phyloP scores from a whole-genome alignment of 2,113 vertebrate species.

The Okapia johnstoni region DNA sequence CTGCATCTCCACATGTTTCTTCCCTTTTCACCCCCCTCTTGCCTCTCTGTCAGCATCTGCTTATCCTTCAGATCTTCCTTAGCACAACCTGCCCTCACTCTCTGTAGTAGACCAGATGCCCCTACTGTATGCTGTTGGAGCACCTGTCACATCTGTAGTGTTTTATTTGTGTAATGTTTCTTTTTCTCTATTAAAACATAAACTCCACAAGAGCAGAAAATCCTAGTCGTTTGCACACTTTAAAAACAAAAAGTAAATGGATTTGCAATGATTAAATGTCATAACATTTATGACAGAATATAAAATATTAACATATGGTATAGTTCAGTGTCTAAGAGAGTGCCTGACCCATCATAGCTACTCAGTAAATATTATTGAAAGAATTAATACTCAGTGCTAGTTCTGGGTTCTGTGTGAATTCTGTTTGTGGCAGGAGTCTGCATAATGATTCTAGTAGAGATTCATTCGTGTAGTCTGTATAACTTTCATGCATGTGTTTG shows the following conservation, averaged over 20 bases:
- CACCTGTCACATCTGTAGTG: not conserved
- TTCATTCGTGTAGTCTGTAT: not conserved
- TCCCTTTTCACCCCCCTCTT: not conserved
- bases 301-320: not conserved
- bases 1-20: not conserved
- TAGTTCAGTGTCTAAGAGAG: not conserved
- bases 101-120: not conserved
- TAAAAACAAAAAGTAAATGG: not conserved
- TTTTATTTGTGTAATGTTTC: not conserved
- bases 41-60: not conserved
- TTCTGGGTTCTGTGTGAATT: not conserved
- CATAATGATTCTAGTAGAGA: not conserved
- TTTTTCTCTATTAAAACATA: not conserved
- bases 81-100: not conserved
- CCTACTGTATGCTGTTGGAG: not conserved
- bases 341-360: not conserved
- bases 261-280: not conserved
- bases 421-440: not conserved
- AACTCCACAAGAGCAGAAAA: not conserved
- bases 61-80: too few relatives aligned
- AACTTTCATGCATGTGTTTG: not conserved
- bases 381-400: not conserved
- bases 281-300: not conserved
- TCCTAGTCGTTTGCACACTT: not conserved
- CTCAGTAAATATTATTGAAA: not conserved